Percentiles rank a stretch among this genome's conserved stretches.
Conservation (phyloP, 2,113 vertebrate genomes). For the Urocolius indicus region DNA sequence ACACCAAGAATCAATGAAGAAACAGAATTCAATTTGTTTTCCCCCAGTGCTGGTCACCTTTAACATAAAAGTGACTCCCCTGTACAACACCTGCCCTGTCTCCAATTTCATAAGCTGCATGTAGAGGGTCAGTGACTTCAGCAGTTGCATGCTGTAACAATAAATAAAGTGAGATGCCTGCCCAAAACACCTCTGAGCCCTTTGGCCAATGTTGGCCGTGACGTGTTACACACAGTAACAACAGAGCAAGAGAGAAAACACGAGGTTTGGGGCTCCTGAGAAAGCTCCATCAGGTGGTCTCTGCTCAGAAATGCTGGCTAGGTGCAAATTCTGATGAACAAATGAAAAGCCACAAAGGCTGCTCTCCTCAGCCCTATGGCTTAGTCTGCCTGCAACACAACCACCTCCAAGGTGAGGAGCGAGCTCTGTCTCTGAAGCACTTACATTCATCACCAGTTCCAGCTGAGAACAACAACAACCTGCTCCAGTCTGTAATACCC, state of each 20-base stretch:
- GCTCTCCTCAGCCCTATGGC: background rate
- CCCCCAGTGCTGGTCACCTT: background rate
- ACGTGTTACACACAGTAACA: background rate
- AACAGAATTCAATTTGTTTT: background rate
- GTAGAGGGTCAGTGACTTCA: background rate
- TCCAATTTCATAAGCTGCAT: background rate
- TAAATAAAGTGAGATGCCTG: conserved; percentile 2
- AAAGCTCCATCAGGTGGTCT: conserved; percentile 28
- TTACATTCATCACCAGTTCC: background rate
- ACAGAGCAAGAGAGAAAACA: conserved; percentile 8
- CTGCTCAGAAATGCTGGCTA: background rate
- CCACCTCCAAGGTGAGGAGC: background rate
- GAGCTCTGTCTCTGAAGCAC: background rate
- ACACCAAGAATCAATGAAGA: background rate
- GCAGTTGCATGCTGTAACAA: background rate
- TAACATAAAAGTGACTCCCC: background rate
- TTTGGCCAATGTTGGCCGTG: background rate
- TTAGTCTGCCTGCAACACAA: background rate
- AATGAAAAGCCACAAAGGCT: background rate
- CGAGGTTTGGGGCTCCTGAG: background rate
- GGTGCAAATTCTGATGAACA: background rate
- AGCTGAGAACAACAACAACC: conserved; percentile 29
- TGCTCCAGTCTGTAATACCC: background rate
- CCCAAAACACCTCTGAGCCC: background rate
- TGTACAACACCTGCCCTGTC: background rate